Evolutionary conservation across 2,113 vertebrate species (phyloP), one percentile per base, ranked within the genome.

Genomic region (Scomber colias): DNA sequence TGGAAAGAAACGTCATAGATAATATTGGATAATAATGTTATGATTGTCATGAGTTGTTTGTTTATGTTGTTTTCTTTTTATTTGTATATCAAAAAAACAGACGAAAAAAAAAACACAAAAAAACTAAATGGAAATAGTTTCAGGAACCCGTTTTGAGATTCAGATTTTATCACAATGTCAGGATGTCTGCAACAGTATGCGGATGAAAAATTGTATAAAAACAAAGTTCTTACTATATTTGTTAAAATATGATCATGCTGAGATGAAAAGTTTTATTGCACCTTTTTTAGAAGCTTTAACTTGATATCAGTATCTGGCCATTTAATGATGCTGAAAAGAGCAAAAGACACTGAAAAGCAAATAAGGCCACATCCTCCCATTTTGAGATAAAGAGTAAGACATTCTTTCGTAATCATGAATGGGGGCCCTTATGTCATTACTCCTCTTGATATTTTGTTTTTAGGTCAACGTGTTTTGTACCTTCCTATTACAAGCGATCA

Each of bases 21-120:
- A 60, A 77, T 85, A 83, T 81, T 91, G 82, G 91, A 93, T 90
- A 80, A 93, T 93, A 90, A 87, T 92, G 89, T 92, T 87, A 77
- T 75, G 77, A 80, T 90, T 88, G 81, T 82, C 64, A 16, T 40
- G 45, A 62, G 24, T 67, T 81, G 40, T 88, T 85, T 14, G 71
- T 80, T 84, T 83, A 76, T 74, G 74, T 72, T 75, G n/a, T 61
- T 78, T 89, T 80, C 21, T 53, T 80, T 84, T 71, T 56, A 75
- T 87, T 87, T 90, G 72, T 87, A 84, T 75, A 62, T 81, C 2
- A 48, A 63, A 71, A 63, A 65, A 55, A 56, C 3, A 66, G 35
- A 9, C 6, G 6, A 4, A 73, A 40, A 51, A 51, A 51, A 21
- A 87, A 53, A 76, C 24, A 21, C 24, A 82, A 87, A 14, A 46